A percentile compares a stretch with the other conserved stretches of the same genome.
Evolutionary conservation across 1,140 invertebrate species (phyloP).

Genomic region (Teleogryllus occipitalis): DNA sequence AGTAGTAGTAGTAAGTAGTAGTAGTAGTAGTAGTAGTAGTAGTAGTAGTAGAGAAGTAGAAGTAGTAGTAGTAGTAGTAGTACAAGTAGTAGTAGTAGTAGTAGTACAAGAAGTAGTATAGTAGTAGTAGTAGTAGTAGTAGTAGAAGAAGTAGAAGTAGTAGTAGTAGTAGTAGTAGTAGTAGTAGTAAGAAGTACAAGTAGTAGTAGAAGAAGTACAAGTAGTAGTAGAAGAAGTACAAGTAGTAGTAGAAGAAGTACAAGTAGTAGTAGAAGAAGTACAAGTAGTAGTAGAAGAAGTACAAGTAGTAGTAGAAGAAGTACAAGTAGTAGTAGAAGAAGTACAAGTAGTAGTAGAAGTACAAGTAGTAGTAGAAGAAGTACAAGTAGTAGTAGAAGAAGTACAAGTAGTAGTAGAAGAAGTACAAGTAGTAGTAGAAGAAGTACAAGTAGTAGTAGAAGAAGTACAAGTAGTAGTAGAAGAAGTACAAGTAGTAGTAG

Average conservation of each 20-base stretch:
- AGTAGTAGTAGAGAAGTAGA: background rate
- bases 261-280: background rate
- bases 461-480: no score
- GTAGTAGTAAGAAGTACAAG: no score
- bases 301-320: background rate
- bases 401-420: no score
- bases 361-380: background rate
- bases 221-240: background rate
- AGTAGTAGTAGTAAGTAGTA: no score
- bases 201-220: background rate
- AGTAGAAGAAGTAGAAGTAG: background rate
- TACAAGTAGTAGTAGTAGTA: slow-evolving; percentile 2
- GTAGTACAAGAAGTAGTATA: slow-evolving; percentile 6
- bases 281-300: slow-evolving; percentile 2
- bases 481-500: no score
- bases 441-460: no score
- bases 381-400: slow-evolving; percentile 6
- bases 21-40: slow-evolving; percentile 2
- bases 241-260: background rate
- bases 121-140: no score
- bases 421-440: no score
- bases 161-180: slow-evolving; percentile 7
- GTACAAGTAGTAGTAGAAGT: background rate
- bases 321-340: background rate
- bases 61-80: slow-evolving; percentile 6